Percentiles rank a stretch among this genome's conserved stretches.
phyloP scores from a whole-genome alignment of 2,888 invertebrate species.

The Nephrocerus scutellatus region DNA sequence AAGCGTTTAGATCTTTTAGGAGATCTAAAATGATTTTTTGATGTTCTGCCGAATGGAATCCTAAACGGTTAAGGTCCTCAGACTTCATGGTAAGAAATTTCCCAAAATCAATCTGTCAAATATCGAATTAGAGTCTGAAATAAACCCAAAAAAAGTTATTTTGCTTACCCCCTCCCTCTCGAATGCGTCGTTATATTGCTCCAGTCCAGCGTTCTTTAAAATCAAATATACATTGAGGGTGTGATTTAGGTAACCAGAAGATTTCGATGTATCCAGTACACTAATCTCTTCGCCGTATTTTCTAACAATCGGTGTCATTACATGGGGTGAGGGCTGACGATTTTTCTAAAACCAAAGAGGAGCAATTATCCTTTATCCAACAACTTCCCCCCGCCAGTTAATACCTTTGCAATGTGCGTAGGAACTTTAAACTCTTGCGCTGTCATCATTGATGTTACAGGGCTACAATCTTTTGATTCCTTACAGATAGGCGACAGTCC shows the following conservation, averaged over 20 bases:
- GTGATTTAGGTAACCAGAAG: conserved; percentile 20
- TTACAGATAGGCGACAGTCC: too few relatives aligned
- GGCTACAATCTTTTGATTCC: too few relatives aligned
- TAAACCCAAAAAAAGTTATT: not conserved
- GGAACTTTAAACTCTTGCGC: too few relatives aligned
- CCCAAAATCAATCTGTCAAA: conserved; percentile 19
- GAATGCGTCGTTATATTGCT: conserved; percentile 17
- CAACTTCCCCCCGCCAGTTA: too few relatives aligned
- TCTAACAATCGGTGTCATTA: too few relatives aligned
- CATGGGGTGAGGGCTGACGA: too few relatives aligned
- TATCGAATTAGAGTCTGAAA: not conserved
- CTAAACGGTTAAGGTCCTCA: conserved; percentile 15
- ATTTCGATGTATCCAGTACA: conserved; percentile 18
- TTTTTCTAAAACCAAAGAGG: too few relatives aligned
- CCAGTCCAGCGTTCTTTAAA: conserved; percentile 19
- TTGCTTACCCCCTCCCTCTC: conserved; percentile 12
- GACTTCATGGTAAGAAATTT: conserved; percentile 17
- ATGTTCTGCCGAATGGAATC: conserved; percentile 15
- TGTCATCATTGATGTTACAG: too few relatives aligned
- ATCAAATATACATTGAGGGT: conserved; percentile 18
- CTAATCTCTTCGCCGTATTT: too few relatives aligned
- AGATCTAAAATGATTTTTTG: conserved; percentile 13
- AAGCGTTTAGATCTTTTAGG: conserved; percentile 18
- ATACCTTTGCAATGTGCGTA: too few relatives aligned
- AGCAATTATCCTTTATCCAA: too few relatives aligned